Percentiles rank a stretch among this genome's conserved stretches.
phyloP scores from a whole-genome alignment of 2,113 vertebrate species.

The Lagopus muta region DNA sequence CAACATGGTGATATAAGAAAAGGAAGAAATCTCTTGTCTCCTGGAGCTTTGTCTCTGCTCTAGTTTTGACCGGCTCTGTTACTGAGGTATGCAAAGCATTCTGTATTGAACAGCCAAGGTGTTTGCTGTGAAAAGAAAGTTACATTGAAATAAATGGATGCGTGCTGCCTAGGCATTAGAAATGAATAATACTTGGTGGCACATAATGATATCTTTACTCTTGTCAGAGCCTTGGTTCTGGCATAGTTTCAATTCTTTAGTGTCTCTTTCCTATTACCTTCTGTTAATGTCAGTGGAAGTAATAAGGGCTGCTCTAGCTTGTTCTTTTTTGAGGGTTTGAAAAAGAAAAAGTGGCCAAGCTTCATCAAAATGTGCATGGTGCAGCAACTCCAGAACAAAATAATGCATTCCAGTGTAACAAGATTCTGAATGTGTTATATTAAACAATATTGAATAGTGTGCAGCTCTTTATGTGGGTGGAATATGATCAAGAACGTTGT shows the following conservation, averaged over 20 bases:
- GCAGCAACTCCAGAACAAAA: background rate
- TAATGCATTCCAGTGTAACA: fast-evolving
- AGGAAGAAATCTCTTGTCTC: background rate
- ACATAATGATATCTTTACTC: background rate
- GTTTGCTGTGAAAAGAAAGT: background rate
- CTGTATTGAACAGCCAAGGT: background rate
- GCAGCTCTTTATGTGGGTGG: background rate
- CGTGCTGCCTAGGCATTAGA: background rate
- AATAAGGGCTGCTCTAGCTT: background rate
- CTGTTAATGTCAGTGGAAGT: background rate
- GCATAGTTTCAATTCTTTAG: background rate
- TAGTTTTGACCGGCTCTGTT: background rate
- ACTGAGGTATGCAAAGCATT: background rate
- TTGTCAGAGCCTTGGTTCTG: background rate
- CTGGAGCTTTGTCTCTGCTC: background rate
- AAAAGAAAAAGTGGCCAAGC: background rate
- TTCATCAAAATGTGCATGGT: background rate
- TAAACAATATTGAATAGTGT: background rate
- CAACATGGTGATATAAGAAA: background rate
- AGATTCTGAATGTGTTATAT: background rate
- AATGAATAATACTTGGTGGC: background rate
- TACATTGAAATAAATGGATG: background rate
- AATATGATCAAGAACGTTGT: background rate
- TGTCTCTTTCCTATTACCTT: background rate
- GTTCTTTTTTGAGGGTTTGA: fast-evolving